A percentile compares a stretch with the other conserved stretches of the same genome.
phyloP scores from a whole-genome alignment of 2,797 vertebrate species.

The Ceyx erithaca region DNA sequence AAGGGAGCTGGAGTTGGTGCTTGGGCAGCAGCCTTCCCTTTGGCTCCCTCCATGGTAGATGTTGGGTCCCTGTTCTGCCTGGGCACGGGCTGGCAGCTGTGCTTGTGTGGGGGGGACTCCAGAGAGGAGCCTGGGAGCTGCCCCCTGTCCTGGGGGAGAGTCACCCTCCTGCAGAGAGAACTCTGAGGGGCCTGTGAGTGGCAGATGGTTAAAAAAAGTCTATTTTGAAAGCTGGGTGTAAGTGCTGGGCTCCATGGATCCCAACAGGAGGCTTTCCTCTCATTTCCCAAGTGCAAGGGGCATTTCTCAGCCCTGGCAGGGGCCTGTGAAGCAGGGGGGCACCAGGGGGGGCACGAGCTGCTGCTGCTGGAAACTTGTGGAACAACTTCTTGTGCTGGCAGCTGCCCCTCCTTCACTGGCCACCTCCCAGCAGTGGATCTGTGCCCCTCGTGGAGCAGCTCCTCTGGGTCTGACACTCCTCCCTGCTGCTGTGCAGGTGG shows the following conservation, averaged over 20 bases:
- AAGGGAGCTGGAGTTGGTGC: too few species aligned
- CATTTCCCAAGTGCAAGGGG: neutral
- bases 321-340: neutral
- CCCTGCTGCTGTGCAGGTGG: neutral
- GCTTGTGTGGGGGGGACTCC: too few species aligned
- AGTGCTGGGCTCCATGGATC: neutral
- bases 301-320: neutral
- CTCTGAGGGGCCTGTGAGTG: too few species aligned
- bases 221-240: neutral
- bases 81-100: too few species aligned
- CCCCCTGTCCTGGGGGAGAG: too few species aligned
- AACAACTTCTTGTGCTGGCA: conserved; percentile 11
- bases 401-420: neutral
- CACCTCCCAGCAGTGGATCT: too few species aligned
- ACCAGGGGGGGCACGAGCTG: neutral
- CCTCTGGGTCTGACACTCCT: neutral
- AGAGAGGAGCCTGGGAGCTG: too few species aligned
- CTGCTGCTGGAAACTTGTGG: neutral
- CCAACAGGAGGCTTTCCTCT: neutral
- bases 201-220: neutral
- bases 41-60: too few species aligned
- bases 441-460: too few species aligned
- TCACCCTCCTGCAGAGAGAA: too few species aligned
- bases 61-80: too few species aligned
- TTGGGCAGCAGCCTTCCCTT: too few species aligned